phyloP scores from a whole-genome alignment of 2,113 vertebrate genomes.

The Pristiophorus japonicus region DNA sequence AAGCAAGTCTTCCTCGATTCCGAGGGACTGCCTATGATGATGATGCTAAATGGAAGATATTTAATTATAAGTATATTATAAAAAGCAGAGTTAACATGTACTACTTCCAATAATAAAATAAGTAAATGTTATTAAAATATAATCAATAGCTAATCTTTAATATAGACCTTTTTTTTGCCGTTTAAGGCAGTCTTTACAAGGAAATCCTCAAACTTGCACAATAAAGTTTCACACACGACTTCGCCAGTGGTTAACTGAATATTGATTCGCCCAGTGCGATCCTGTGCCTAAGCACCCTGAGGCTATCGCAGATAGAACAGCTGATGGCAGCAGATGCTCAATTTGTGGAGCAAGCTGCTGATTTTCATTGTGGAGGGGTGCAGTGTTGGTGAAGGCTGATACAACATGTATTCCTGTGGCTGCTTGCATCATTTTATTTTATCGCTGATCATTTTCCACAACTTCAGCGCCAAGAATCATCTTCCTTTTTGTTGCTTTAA shows the following conservation, averaged over 20 bases:
- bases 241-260: not conserved
- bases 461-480: not conserved
- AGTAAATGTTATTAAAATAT: not conserved
- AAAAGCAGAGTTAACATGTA: not conserved
- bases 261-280: not conserved
- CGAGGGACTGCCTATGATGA: too few relatives aligned
- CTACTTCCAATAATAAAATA: not conserved
- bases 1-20: too few relatives aligned
- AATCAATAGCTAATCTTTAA: not conserved
- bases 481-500: not conserved
- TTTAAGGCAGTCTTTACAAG: too few relatives aligned
- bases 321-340: slow-evolving; percentile 31
- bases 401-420: not conserved
- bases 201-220: not conserved
- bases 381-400: not conserved
- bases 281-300: not conserved
- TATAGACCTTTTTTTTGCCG: too few relatives aligned
- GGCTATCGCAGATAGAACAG: not conserved
- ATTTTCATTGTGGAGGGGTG: slow-evolving; percentile 7
- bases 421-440: not conserved
- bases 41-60: too few relatives aligned
- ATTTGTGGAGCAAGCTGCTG: not conserved
- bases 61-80: not conserved
- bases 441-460: not conserved
- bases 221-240: not conserved